Evolutionary conservation across 2,888 invertebrate genomes (phyloP).

Genomic region (Mellilla xanthometata): DNA sequence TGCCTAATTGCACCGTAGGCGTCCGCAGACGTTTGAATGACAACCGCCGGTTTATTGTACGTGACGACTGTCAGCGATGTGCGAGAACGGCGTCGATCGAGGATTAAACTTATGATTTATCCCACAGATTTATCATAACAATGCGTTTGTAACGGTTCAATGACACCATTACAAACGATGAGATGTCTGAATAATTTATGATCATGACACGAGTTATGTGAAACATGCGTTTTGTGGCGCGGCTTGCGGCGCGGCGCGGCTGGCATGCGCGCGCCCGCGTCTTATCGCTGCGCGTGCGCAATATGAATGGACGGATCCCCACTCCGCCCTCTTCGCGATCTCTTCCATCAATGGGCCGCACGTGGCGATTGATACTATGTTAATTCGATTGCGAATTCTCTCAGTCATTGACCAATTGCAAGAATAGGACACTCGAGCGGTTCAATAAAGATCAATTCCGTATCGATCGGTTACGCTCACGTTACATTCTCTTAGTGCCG

Average conservation of each 20-base stretch:
- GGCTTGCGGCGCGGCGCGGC: conserved; percentile 32
- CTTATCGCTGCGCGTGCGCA: conserved; percentile 59
- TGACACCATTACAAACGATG: conserved; percentile 48
- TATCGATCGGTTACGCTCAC: too few relatives aligned
- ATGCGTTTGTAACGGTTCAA: conserved; percentile 49
- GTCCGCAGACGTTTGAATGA: conserved; percentile 48
- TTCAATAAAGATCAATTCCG: too few relatives aligned
- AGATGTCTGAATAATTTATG: conserved; percentile 52
- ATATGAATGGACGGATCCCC: conserved; percentile 68
- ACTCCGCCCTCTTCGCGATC: conserved; percentile 44
- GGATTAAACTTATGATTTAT: conserved; percentile 41
- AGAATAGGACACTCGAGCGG: too few relatives aligned
- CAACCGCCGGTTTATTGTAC: conserved; percentile 41
- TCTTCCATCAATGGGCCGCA: conserved; percentile 68
- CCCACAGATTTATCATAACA: conserved; percentile 45
- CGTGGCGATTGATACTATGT: conserved; percentile 64
- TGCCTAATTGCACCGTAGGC: conserved; percentile 51
- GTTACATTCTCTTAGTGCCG: too few relatives aligned
- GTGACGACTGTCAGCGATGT: conserved; percentile 46
- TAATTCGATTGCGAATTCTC: conserved; percentile 33
- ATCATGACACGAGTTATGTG: conserved; percentile 52
- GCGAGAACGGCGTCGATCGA: conserved; percentile 41
- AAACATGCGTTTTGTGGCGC: conserved; percentile 49
- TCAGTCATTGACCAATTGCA: too few relatives aligned
- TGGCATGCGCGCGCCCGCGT: conserved; percentile 35